Conservation (phyloP, 2,113 vertebrate genomes). For the Azemiops feae region DNA sequence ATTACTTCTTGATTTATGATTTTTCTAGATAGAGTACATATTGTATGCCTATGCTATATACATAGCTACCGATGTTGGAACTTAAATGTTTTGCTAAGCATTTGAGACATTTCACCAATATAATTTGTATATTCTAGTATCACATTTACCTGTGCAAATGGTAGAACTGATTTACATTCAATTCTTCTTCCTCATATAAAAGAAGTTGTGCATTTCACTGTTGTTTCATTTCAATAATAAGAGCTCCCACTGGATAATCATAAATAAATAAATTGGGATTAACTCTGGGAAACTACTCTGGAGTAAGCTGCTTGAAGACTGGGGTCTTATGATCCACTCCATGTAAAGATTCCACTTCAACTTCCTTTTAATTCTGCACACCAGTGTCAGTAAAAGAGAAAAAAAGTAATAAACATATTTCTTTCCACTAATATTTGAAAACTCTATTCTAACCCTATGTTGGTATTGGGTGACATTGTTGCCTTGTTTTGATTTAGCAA, state of each 20-base stretch:
- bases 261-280: not conserved
- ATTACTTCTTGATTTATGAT: not conserved
- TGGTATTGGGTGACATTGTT: not conserved
- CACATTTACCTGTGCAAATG: not conserved
- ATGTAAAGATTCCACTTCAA: not conserved
- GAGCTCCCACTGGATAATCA: not conserved
- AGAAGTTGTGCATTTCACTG: not conserved
- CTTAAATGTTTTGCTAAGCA: not conserved
- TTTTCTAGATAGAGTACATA: too few relatives aligned
- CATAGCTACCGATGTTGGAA: not conserved
- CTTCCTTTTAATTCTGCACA: not conserved
- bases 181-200: not conserved
- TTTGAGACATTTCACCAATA: not conserved
- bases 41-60: not conserved
- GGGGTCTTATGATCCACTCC: not conserved
- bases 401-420: not conserved
- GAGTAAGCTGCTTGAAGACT: not conserved
- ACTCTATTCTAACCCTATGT: not conserved
- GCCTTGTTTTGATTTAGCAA: constrained; percentile 37
- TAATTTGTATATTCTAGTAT: not conserved
- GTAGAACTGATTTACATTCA: not conserved
- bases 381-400: not conserved
- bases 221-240: not conserved
- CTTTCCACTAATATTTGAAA: not conserved
- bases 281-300: not conserved